These are phyloP conservation scores for Anser brachyrhynchus DNA, from an alignment of 2,113 vertebrate genomes.

Conservation along the genomic window DNA sequence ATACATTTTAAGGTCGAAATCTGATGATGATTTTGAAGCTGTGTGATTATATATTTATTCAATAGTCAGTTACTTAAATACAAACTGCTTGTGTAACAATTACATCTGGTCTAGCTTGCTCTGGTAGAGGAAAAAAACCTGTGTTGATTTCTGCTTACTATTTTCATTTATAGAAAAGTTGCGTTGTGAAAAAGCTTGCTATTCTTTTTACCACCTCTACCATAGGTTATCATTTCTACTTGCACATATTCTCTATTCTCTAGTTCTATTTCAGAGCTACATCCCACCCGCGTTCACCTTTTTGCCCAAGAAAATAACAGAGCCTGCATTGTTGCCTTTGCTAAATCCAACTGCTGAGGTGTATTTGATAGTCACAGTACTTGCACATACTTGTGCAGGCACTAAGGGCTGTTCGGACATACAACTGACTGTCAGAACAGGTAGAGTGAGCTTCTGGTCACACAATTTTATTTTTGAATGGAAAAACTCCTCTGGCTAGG, in stretches of 20 bases:
- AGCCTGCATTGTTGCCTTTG: not conserved
- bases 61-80: conserved; percentile 9
- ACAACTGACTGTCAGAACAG: not conserved
- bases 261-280: not conserved
- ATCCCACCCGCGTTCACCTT: not conserved
- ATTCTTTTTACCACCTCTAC: not conserved
- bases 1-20: not conserved
- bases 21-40: not conserved
- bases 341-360: not conserved
- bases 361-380: not conserved
- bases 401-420: not conserved
- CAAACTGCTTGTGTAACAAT: not conserved
- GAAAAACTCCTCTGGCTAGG: not conserved
- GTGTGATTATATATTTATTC: not conserved
- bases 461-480: not conserved
- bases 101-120: not conserved
- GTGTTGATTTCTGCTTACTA: not conserved
- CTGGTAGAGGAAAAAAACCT: not conserved
- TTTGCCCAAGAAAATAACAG: not conserved
- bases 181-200: not conserved
- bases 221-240: not conserved
- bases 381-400: not conserved
- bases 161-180: not conserved
- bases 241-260: not conserved
- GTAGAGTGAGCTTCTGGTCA: not conserved